Base-by-base conservation (phyloP, 1,140 invertebrate genomes). In the Aphelenchoides fujianensis region DNA sequence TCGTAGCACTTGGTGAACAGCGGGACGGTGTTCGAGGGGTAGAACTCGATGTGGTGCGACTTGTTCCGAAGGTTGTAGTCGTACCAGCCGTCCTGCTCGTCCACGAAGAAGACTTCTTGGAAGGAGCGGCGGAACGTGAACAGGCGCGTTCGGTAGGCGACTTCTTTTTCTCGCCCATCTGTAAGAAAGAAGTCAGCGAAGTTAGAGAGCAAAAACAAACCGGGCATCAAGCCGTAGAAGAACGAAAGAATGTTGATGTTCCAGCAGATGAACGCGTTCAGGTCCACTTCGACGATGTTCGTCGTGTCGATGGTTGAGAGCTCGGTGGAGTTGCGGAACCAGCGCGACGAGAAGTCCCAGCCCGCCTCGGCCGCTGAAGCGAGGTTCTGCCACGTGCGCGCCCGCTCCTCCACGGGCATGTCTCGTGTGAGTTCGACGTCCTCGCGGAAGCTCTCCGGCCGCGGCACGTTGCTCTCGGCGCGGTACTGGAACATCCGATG, bases 1-100 rank as follows among this genome's bases (percentile, higher is more conserved):
- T 76, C 77, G 73, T 85, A 83, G 68, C 82, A 85, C 23, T 89
- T 89, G 0, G 90, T 90, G 91, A 91, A 95, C 0, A 95, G 85
- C 0, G 94, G 93, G 0, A 91, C 86, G 0, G 95, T 86, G 82
- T 93, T 94, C 0, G 91, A 90, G 0, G 91, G 89, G 76, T 91
- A 93, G 85, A 94, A 95, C 0, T 91, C 87, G 27, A 89, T 88
- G 3, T 90, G 86, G 0, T 89, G 87, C 36, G 89, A 90, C n/a
- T 85, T 79, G 35, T 83, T 84, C 0, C 89, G 84, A 16, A 91
- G 82, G 80, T 92, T 92, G 79, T 91, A 94, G 85, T 95, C 93
- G 62, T 92, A 86, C 93, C 93, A 95, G 2, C 88, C 88, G 0
- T 92, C 92, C 0, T 89, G 89, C 74, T 91, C 90, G 69, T 92